Evolutionary conservation across 2,797 vertebrate species (phyloP).

Genomic region (Epinephelus awoara): DNA sequence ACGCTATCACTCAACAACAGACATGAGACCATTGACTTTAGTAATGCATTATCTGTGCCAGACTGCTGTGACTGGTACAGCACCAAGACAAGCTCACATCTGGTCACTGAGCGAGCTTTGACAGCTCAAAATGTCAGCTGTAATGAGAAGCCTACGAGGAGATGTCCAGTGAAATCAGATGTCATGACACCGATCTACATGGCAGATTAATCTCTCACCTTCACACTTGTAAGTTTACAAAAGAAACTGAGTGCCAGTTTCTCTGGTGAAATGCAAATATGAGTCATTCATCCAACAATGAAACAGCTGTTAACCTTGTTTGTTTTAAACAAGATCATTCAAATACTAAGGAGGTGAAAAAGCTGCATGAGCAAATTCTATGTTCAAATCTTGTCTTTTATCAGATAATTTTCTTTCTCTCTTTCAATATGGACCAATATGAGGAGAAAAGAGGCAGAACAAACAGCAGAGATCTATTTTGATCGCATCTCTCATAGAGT

Average conservation of each 20-base stretch:
- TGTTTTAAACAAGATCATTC: neutral
- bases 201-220: neutral
- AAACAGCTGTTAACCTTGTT: constrained; percentile 8
- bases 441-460: constrained; percentile 3
- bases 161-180: constrained; percentile 17
- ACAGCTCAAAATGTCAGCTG: constrained; percentile 31
- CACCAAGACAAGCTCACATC: constrained; percentile 2
- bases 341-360: neutral
- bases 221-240: constrained; percentile 21
- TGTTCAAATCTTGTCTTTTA: neutral
- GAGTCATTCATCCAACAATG: neutral
- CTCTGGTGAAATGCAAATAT: constrained; percentile 34
- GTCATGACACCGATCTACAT: constrained; percentile 5
- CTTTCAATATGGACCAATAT: neutral
- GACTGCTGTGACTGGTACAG: constrained; percentile 2
- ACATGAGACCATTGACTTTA: constrained; percentile 4
- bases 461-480: constrained; percentile 2
- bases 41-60: constrained; percentile 18
- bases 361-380: neutral
- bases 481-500: constrained; percentile 15
- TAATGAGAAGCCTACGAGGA: neutral
- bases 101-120: neutral
- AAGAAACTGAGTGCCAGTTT: constrained; percentile 1
- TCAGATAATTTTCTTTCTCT: neutral
- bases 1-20: constrained; percentile 31